Evolutionary conservation across 2,888 invertebrate genomes (phyloP).

Genomic region (Scelioninae gen. 1): DNA sequence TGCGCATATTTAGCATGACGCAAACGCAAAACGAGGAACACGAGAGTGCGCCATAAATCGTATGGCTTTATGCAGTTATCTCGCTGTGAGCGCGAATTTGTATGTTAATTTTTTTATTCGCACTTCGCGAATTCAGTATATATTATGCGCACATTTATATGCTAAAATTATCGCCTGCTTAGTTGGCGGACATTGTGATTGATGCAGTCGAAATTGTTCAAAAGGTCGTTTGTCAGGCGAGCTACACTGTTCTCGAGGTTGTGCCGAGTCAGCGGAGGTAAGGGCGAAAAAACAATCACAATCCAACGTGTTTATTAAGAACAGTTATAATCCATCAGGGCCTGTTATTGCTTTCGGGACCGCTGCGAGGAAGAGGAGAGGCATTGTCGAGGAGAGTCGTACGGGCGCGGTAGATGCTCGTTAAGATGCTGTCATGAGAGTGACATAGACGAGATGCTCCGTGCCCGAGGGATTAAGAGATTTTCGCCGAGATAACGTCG

Average conservation of each 20-base stretch:
- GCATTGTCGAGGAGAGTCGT: constrained; percentile 28
- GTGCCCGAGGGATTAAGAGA: constrained; percentile 65
- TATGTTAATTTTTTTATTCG: constrained; percentile 61
- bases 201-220: constrained; percentile 68
- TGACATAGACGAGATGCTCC: constrained; percentile 70
- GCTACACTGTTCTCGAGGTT: constrained; percentile 34
- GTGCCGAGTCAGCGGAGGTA: constrained; percentile 43
- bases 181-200: constrained; percentile 30
- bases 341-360: constrained; percentile 41
- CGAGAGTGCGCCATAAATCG: constrained; percentile 44
- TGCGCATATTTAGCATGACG: constrained; percentile 35
- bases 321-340: constrained; percentile 60
- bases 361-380: constrained; percentile 3
- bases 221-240: constrained; percentile 74
- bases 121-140: constrained; percentile 42
- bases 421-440: constrained; percentile 83
- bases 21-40: constrained; percentile 38
- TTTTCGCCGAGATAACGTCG: constrained; percentile 60
- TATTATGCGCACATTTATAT: constrained; percentile 38
- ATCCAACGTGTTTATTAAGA: constrained; percentile 64
- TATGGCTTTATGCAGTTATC: constrained; percentile 58
- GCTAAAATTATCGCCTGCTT: constrained; percentile 43
- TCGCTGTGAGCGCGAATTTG: constrained; percentile 56
- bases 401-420: constrained; percentile 78
- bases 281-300: constrained; percentile 50